Base-by-base conservation (phyloP, 2,888 invertebrate genomes). In the Ectobius pallidus region DNA sequence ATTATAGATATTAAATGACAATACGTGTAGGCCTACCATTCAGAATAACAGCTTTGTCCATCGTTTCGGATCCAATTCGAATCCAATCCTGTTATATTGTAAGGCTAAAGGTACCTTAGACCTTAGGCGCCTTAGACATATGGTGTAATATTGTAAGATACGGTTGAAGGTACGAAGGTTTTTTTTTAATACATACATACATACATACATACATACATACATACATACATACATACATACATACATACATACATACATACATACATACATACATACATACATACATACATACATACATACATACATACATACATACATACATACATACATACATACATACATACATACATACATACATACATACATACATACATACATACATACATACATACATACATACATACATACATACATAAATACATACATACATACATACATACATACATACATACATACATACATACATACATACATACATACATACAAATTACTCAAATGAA, bases 341-440 rank as follows among this genome's bases (percentile, higher is more conserved):
- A 30, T 44, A 72, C 32, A 69, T 69, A 67, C 69, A 74, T 74
- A 69, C 39, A 74, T 73, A 62, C 30, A 73, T 52, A 65, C 63
- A 67, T 73, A 65, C 63, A 68, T 73, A 73, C 72, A 73, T 68
- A 73, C 72, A 73, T 73, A 73, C 63, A 73, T 73, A 58, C 32
- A 39, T 39, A 39, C 39, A 39, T 39, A 39, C 39, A 39, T 39
- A 39, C 39, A 39, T 39, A 39, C 39, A 34, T 34, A 34, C 11
- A 34, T 34, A 34, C 11, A 34, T 11, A 11, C 6, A n/a, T n/a
- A n/a, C n/a, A n/a, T n/a, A n/a, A n/a, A n/a, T n/a, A 34, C 34
- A 34, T 7, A 34, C 7, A 34, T 7, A 7, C 11, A 34, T 34
- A 34, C 11, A 30, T 67, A 61, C 46, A 42, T 39, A 46, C 6